Conservation (phyloP, 2,888 invertebrate species). For the Torymus auratus region DNA sequence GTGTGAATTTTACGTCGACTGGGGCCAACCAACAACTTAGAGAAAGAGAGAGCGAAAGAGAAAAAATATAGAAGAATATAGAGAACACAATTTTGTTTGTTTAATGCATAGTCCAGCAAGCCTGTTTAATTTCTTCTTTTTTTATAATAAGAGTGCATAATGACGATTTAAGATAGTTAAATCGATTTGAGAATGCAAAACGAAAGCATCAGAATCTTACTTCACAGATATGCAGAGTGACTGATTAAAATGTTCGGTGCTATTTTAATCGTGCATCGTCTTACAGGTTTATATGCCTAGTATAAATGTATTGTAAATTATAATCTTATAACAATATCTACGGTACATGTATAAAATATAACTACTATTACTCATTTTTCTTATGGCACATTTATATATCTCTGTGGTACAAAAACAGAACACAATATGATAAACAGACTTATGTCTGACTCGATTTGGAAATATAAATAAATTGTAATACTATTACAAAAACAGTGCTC, state of each 20-base stretch:
- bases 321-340: constrained; percentile 74
- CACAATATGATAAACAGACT: constrained; percentile 67
- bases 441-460: constrained; percentile 68
- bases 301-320: constrained; percentile 76
- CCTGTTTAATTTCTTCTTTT: constrained; percentile 47
- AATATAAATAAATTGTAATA: constrained; percentile 74
- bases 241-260: constrained; percentile 70
- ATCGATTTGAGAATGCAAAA: constrained; percentile 47
- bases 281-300: constrained; percentile 73
- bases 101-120: constrained; percentile 45
- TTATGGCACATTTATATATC: constrained; percentile 75
- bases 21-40: constrained; percentile 58
- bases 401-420: constrained; percentile 68
- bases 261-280: constrained; percentile 74
- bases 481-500: constrained; percentile 52
- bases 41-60: constrained; percentile 35
- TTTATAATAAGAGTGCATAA: constrained; percentile 48
- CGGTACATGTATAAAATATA: constrained; percentile 68
- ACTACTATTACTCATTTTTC: constrained; percentile 74
- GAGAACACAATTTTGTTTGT: constrained; percentile 46
- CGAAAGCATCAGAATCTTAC: constrained; percentile 54
- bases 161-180: constrained; percentile 47
- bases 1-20: constrained; percentile 55
- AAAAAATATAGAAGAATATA: constrained; percentile 44
- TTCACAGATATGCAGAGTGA: constrained; percentile 67